Percentiles rank a stretch among this genome's conserved stretches.
These are phyloP conservation scores for Thamnophis sirtalis DNA, from an alignment of 2,113 vertebrate species.

Conservation along the genomic window DNA sequence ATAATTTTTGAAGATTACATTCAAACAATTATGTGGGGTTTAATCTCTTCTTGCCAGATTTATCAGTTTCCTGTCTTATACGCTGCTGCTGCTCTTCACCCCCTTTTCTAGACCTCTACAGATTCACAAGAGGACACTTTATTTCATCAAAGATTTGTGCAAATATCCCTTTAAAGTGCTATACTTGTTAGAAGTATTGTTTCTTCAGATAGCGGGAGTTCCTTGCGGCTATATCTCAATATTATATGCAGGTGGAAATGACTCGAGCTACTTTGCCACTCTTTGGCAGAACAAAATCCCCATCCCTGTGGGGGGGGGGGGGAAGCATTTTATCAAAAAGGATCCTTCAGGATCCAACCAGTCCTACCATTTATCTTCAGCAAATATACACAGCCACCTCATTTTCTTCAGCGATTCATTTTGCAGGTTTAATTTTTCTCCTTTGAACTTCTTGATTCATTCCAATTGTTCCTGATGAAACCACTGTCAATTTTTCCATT, in stretches of 20 bases:
- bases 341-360: background rate
- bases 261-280: background rate
- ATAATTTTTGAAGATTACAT: background rate
- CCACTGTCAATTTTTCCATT: background rate
- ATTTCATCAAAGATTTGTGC: background rate
- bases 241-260: background rate
- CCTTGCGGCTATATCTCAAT: background rate
- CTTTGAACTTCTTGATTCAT: background rate
- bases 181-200: background rate
- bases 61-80: background rate
- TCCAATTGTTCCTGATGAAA: background rate
- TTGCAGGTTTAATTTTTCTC: background rate
- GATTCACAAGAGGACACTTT: background rate
- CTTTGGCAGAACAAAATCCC: background rate
- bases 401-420: background rate
- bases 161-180: background rate
- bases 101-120: background rate
- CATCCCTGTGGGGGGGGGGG: background rate
- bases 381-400: background rate
- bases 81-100: background rate
- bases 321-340: background rate
- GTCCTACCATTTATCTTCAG: background rate
- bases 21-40: background rate
- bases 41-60: background rate
- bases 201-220: background rate